Percentiles rank a stretch among this genome's conserved stretches.
Conservation (phyloP, 2,888 invertebrate genomes). For the Phortica okadai region DNA sequence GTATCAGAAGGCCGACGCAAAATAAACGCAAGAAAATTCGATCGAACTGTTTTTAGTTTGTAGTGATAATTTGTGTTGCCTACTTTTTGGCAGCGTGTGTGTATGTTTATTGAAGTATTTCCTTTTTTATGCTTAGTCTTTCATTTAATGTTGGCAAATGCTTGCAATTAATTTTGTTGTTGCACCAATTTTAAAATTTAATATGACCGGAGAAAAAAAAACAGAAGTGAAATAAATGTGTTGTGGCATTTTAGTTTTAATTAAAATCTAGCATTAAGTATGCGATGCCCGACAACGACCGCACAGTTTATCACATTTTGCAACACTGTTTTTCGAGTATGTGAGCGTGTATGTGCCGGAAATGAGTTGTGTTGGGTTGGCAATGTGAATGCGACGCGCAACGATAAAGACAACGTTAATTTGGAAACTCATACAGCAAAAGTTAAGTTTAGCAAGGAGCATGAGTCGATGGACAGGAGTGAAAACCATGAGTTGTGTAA, state of each 20-base stretch:
- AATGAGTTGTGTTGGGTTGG: background rate
- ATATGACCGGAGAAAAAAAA: conserved; percentile 7
- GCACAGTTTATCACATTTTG: conserved; percentile 25
- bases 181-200: conserved; percentile 28
- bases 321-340: background rate
- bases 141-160: background rate
- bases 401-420: background rate
- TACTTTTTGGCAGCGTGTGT: background rate
- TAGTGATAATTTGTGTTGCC: background rate
- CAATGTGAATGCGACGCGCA: background rate
- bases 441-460: background rate
- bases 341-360: background rate
- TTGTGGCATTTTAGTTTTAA: conserved; percentile 26
- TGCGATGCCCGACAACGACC: background rate
- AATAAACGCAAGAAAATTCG: conserved; percentile 20
- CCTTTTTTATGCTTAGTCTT: background rate
- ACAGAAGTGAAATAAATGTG: background rate
- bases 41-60: conserved; percentile 13
- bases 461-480: no score
- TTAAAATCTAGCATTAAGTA: conserved; percentile 28
- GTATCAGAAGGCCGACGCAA: background rate
- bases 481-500: background rate
- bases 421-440: background rate
- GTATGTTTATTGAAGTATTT: background rate
- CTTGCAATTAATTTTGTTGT: conserved; percentile 27